phyloP scores from a whole-genome alignment of 2,888 invertebrate genomes.

The Andrena praecox region DNA sequence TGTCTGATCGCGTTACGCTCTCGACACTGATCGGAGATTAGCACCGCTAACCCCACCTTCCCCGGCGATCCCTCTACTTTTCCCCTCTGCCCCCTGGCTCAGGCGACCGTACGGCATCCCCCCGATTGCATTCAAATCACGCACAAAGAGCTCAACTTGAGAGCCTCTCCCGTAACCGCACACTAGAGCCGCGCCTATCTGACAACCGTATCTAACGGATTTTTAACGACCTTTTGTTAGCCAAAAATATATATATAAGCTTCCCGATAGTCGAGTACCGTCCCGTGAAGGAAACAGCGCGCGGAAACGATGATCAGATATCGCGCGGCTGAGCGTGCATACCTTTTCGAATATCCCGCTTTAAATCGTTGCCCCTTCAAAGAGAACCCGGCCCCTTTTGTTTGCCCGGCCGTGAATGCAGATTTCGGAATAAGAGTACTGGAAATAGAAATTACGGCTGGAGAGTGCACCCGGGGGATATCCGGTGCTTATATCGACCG shows the following conservation, averaged over 20 bases:
- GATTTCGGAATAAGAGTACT: conserved; percentile 26
- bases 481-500: conserved; percentile 8
- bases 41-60: conserved; percentile 67
- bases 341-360: conserved; percentile 62
- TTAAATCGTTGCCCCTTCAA: conserved; percentile 60
- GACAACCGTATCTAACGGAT: conserved; percentile 84
- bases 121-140: conserved; percentile 84
- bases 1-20: conserved; percentile 84
- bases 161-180: conserved; percentile 74
- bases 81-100: conserved; percentile 29
- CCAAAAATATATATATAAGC: conserved; percentile 71
- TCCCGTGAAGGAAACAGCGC: conserved; percentile 66
- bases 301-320: conserved; percentile 71
- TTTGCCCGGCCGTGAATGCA: conserved; percentile 24
- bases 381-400: conserved; percentile 33
- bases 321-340: conserved; percentile 45
- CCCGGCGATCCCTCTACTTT: conserved; percentile 50
- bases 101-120: conserved; percentile 68
- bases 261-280: conserved; percentile 69
- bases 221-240: conserved; percentile 84
- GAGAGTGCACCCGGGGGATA: not conserved
- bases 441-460: conserved; percentile 46
- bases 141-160: conserved; percentile 82
- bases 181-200: conserved; percentile 78
- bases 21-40: conserved; percentile 84